Conservation (phyloP, 2,888 invertebrate genomes). For the Hipparchia semele region DNA sequence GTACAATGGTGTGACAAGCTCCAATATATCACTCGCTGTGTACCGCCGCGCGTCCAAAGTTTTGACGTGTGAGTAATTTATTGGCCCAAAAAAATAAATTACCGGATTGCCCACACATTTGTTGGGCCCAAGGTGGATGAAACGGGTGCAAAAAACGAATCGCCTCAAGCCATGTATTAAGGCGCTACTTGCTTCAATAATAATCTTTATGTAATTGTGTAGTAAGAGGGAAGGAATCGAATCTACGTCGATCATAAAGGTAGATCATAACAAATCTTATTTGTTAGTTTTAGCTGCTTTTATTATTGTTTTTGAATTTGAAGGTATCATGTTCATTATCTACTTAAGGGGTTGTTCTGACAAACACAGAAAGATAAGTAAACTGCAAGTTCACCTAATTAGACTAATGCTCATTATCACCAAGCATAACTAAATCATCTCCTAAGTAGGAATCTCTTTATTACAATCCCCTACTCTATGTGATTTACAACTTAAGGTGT, state of each 20-base stretch:
- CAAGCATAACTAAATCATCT: too few relatives aligned
- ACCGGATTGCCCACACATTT: slow-evolving; percentile 80
- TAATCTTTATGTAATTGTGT: slow-evolving; percentile 16
- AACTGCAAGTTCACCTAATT: too few relatives aligned
- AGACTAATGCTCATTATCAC: too few relatives aligned
- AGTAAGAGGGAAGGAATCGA: neutral
- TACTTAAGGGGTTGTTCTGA: too few relatives aligned
- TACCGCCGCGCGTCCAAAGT: slow-evolving; percentile 65
- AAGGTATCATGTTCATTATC: too few relatives aligned
- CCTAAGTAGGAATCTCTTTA: too few relatives aligned
- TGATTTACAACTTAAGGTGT: too few relatives aligned
- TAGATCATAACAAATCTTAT: neutral
- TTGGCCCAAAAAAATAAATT: slow-evolving; percentile 81
- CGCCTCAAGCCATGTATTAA: slow-evolving; percentile 62
- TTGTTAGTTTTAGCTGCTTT: slow-evolving; percentile 2
- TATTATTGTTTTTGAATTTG: neutral
- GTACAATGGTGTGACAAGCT: slow-evolving; percentile 72
- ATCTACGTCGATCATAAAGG: neutral
- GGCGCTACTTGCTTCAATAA: slow-evolving; percentile 53
- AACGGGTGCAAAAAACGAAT: slow-evolving; percentile 78
- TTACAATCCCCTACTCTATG: too few relatives aligned
- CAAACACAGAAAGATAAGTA: too few relatives aligned
- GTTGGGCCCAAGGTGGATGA: slow-evolving; percentile 77
- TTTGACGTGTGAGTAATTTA: slow-evolving; percentile 83
- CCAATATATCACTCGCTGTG: slow-evolving; percentile 77